Evolutionary conservation across 2,797 vertebrate species (phyloP).

Genomic region (Enteromius argenteus): DNA sequence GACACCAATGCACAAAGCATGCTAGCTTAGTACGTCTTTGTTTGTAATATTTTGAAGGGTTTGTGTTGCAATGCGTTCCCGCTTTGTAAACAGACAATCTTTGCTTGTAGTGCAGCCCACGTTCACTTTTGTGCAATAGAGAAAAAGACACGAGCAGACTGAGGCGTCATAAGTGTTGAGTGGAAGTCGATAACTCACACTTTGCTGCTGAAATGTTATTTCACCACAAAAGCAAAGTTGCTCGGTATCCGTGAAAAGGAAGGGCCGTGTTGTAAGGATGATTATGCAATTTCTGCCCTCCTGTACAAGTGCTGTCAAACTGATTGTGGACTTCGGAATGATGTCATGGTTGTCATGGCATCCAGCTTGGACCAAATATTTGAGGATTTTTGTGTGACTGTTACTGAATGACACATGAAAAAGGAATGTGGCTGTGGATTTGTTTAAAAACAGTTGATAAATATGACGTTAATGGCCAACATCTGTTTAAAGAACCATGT

Average conservation of each 20-base stretch:
- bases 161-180: background rate
- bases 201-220: background rate
- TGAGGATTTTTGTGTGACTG: constrained; percentile 37
- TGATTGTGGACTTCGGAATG: constrained; percentile 36
- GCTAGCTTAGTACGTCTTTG: constrained; percentile 32
- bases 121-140: background rate
- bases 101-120: background rate
- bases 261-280: background rate
- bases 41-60: background rate
- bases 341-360: constrained; percentile 52
- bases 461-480: background rate
- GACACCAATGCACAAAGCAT: constrained; percentile 62
- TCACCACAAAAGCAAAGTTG: constrained; percentile 9
- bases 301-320: constrained; percentile 13
- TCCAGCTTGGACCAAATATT: constrained; percentile 25
- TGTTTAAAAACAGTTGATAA: constrained; percentile 17
- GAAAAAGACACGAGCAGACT: background rate
- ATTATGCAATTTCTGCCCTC: constrained; percentile 25
- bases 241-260: background rate
- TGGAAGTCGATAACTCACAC: constrained; percentile 30
- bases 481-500: background rate
- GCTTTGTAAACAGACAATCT: constrained; percentile 1
- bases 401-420: constrained; percentile 19
- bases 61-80: background rate
- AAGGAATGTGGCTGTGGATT: constrained; percentile 14